Evolutionary conservation across 2,113 vertebrate species (phyloP), one percentile per base, ranked within the genome.

Genomic region (Microcebus lehilahytsara): DNA sequence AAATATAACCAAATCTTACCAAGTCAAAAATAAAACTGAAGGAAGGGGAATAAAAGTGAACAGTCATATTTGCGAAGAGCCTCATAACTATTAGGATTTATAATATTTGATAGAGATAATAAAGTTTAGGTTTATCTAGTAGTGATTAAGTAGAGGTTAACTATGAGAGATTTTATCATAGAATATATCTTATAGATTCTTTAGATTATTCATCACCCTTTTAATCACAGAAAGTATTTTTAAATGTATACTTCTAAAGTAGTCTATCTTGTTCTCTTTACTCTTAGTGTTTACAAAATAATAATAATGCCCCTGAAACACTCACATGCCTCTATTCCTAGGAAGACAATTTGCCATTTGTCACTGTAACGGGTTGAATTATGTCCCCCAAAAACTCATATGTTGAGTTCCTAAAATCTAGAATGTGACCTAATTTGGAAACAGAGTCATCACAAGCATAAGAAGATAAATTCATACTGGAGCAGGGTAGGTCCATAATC

Each of bases 1-100:
- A 97, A 97, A 93, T 85, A 64, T n/a, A 93, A 89, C 14, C 69
- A 32, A 93, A 78, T 69, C 14, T 87, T 72, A 17, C 51, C 51
- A 94, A 62, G 4, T 3, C n/a, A 83, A 69, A 42, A 32, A 60
- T 49, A 58, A 51, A 42, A 67, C 66, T 40, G 10, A 83, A 34
- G 20, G 58, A 34, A 11, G 14, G 42, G 13, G 1, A 92, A 67
- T 14, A 83, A 79, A 91, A 81, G 9, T 78, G 19, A 56, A n/a
- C 2, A 60, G 2, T 25, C 0, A 40, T 71, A 86, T 58, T 56
- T 94, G 51, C 78, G 11, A 86, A 19, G 10, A 81, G 27, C 12
- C 37, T 23, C 42, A 46, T 20, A 88, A 58, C 22, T 25, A 19
- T 64, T 17, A 40, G 30, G 22, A 85, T 72, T 62, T 56, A 74